Percentiles rank a stretch among this genome's conserved stretches.
These are phyloP conservation scores for Troides oblongomaculatus DNA, from an alignment of 2,888 invertebrate species.

Conservation along the genomic window DNA sequence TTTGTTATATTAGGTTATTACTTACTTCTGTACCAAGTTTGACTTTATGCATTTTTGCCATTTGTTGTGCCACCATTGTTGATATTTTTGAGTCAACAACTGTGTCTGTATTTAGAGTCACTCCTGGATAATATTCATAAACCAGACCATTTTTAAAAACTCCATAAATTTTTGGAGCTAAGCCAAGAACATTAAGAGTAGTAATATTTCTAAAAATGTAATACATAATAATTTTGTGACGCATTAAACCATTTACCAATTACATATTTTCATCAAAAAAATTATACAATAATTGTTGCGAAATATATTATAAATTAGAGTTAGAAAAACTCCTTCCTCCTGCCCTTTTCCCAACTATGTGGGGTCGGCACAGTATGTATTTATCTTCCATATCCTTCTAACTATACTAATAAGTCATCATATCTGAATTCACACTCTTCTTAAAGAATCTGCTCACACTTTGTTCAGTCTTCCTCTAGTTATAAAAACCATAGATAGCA, in stretches of 20 bases:
- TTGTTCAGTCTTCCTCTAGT: too few species aligned
- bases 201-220: slow-evolving; percentile 62
- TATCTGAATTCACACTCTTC: too few species aligned
- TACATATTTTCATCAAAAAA: too few species aligned
- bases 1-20: slow-evolving; percentile 17
- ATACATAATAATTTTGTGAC: background rate
- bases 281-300: background rate
- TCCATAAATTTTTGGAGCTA: slow-evolving; percentile 93
- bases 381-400: too few species aligned
- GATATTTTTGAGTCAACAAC: slow-evolving; percentile 84
- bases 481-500: too few species aligned
- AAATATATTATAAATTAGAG: background rate
- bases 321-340: too few species aligned
- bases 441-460: too few species aligned
- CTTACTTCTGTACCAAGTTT: slow-evolving; percentile 62
- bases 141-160: slow-evolving; percentile 96
- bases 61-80: slow-evolving; percentile 86
- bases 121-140: slow-evolving; percentile 92
- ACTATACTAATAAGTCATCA: too few species aligned
- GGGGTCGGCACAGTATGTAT: too few species aligned
- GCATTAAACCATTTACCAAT: background rate
- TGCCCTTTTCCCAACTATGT: too few species aligned
- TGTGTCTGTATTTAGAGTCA: slow-evolving; percentile 83
- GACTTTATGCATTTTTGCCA: slow-evolving; percentile 91
- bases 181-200: slow-evolving; percentile 82